phyloP scores from a whole-genome alignment of 2,888 invertebrate genomes.

The Meteorus cinctellus region DNA sequence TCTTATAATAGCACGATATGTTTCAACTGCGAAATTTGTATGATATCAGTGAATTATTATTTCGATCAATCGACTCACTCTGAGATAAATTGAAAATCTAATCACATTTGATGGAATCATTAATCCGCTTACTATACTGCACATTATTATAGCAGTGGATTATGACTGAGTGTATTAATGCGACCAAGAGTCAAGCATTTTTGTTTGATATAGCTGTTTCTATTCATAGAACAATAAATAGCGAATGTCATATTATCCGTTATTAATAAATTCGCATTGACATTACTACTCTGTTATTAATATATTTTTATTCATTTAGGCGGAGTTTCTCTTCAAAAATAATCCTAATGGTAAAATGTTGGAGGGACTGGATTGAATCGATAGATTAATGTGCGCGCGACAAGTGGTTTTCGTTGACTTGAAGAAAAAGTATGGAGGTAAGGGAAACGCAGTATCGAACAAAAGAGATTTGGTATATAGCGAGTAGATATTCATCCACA shows the following conservation, averaged over 20 bases:
- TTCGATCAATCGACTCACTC: no score
- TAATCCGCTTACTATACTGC: no score
- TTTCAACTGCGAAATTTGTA: no score
- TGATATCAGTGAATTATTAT: no score
- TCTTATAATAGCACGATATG: no score
- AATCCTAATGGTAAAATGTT: slow-evolving; percentile 83
- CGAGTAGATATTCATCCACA: background rate
- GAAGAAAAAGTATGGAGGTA: background rate
- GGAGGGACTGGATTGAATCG: slow-evolving; percentile 64
- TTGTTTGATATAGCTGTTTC: no score
- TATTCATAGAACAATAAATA: no score
- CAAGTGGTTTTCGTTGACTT: background rate
- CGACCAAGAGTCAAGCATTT: no score
- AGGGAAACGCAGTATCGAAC: background rate
- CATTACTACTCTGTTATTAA: background rate
- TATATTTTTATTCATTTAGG: slow-evolving; percentile 67
- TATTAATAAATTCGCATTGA: background rate
- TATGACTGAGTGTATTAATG: background rate
- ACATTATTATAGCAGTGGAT: background rate
- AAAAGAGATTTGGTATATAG: background rate
- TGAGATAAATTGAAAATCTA: no score
- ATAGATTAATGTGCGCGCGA: no score
- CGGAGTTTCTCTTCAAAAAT: slow-evolving; percentile 81
- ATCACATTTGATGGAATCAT: no score
- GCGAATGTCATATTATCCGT: no score